A percentile compares a stretch with the other conserved stretches of the same genome.
Conservation (phyloP, 2,113 vertebrate genomes). For the Oreotragus oreotragus region DNA sequence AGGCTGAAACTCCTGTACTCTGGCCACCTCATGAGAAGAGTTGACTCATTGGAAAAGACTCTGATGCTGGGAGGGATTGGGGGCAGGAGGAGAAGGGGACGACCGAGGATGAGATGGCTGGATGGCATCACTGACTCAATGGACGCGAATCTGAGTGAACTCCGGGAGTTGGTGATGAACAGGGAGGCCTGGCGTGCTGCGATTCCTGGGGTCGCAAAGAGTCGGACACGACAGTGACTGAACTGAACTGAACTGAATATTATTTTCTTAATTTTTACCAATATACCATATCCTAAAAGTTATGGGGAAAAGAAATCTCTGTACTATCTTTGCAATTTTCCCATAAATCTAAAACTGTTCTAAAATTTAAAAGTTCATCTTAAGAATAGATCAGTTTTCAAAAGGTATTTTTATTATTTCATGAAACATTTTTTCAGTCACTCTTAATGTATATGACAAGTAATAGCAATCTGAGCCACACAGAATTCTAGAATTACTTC, state of each 20-base stretch:
- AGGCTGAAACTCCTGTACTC: too few species aligned
- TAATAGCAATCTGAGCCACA: not conserved
- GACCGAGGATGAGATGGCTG: too few species aligned
- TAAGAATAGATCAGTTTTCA: not conserved
- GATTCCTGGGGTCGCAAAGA: too few species aligned
- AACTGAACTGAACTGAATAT: not conserved
- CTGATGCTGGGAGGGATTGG: too few species aligned
- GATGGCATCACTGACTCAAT: too few species aligned
- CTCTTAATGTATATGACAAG: not conserved
- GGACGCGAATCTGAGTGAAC: too few species aligned
- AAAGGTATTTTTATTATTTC: not conserved
- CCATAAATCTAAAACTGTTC: not conserved
- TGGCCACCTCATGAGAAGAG: too few species aligned
- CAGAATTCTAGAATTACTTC: not conserved
- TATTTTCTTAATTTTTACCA: not conserved
- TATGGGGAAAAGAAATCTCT: not conserved
- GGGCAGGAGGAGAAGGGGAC: too few species aligned
- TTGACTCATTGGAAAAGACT: too few species aligned
- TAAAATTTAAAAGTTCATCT: not conserved
- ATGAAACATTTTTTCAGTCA: not conserved
- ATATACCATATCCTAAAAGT: not conserved
- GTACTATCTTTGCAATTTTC: not conserved
- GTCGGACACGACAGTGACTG: fast-evolving
- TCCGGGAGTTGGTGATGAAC: too few species aligned
- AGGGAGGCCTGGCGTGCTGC: too few species aligned